These are phyloP conservation scores for Nysson spinosus DNA, from an alignment of 2,888 invertebrate genomes.

Conservation along the genomic window DNA sequence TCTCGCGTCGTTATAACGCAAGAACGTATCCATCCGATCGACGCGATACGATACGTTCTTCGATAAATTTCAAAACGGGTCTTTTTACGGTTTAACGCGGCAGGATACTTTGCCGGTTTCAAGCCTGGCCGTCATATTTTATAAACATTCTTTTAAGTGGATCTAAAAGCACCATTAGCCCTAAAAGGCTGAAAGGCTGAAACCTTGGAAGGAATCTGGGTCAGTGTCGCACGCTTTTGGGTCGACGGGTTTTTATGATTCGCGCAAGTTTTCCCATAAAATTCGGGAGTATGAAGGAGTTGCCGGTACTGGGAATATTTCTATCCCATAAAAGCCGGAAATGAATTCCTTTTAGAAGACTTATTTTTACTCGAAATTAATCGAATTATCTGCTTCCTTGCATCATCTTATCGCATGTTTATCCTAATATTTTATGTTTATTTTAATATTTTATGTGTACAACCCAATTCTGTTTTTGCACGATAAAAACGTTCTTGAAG, in stretches of 20 bases:
- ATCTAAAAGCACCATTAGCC: slow-evolving; percentile 47
- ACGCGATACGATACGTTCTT: background rate
- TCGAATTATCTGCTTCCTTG: no score
- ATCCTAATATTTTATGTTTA: no score
- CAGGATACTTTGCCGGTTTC: slow-evolving; percentile 1
- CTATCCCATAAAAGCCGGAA: no score
- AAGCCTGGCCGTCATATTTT: slow-evolving; percentile 42
- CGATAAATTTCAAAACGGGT: background rate
- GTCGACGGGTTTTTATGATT: slow-evolving; percentile 23
- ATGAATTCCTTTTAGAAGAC: no score
- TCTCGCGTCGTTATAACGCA: background rate
- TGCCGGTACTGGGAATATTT: no score
- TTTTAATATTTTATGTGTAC: no score
- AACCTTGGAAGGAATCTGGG: slow-evolving; percentile 23
- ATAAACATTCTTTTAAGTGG: slow-evolving; percentile 47
- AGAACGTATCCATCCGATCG: background rate
- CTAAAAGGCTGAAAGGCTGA: slow-evolving; percentile 40
- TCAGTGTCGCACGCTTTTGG: slow-evolving; percentile 29
- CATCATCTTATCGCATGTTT: no score
- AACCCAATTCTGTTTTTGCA: no score
- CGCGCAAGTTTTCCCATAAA: slow-evolving; percentile 27
- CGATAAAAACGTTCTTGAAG: no score
- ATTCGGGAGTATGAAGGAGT: no score
- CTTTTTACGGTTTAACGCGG: no score
- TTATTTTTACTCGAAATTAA: no score